Conservation (phyloP, 2,888 invertebrate species). For the Eupeodes latifasciatus region DNA sequence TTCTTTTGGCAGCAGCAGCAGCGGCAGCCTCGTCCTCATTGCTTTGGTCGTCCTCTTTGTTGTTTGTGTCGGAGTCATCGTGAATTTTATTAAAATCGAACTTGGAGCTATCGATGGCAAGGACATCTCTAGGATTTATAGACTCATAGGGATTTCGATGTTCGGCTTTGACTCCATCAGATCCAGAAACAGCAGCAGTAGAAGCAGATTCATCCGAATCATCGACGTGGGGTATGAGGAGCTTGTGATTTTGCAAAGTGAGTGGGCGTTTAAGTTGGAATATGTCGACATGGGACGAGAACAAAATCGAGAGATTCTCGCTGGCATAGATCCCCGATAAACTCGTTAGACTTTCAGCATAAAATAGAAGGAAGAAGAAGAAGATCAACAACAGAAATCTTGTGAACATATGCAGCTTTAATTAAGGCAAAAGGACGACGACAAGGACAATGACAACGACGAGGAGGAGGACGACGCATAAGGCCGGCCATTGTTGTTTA, state of each 20-base stretch:
- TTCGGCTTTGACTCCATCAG: constrained; percentile 37
- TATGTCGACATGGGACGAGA: constrained; percentile 80
- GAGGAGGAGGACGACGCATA: not conserved
- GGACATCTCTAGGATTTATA: constrained; percentile 70
- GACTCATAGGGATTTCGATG: constrained; percentile 47
- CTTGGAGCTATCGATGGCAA: constrained; percentile 74
- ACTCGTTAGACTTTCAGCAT: constrained; percentile 79
- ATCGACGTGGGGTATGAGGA: constrained; percentile 76
- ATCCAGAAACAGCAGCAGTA: not conserved
- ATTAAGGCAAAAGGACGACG: constrained; percentile 21
- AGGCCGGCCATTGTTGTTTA: not conserved
- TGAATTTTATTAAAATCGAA: constrained; percentile 69
- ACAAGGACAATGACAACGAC: not conserved
- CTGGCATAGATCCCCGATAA: constrained; percentile 79
- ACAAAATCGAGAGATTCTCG: constrained; percentile 80
- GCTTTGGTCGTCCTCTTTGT: constrained; percentile 40
- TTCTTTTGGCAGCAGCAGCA: constrained; percentile 25
- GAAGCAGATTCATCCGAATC: not conserved
- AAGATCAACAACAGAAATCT: not conserved
- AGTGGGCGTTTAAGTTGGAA: constrained; percentile 77
- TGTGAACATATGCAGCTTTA: constrained; percentile 8
- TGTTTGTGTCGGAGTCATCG: constrained; percentile 41
- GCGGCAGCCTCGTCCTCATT: not conserved
- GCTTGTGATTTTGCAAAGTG: constrained; percentile 77
- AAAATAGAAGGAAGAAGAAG: not conserved